phyloP scores from a whole-genome alignment of 2,888 invertebrate genomes.

The Patella ulyssiponensis region DNA sequence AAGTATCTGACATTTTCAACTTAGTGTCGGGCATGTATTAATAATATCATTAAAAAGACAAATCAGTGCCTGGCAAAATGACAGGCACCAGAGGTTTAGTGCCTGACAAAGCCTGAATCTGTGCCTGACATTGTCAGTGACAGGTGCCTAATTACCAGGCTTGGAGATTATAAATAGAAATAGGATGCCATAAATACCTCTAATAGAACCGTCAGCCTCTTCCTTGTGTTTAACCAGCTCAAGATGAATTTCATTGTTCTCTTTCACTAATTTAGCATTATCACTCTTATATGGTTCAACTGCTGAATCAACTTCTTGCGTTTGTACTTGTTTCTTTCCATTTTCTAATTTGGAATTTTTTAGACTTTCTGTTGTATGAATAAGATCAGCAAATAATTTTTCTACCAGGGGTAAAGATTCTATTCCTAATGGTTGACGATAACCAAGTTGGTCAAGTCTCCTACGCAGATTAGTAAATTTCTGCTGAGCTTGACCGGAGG shows the following conservation, averaged over 20 bases:
- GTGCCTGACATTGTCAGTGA: too few species aligned
- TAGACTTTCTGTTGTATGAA: constrained; percentile 89
- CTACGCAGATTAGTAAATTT: constrained; percentile 76
- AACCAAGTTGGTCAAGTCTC: constrained; percentile 87
- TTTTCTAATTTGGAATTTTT: constrained; percentile 83
- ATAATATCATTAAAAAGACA: too few species aligned
- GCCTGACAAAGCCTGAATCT: too few species aligned
- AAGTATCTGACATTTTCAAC: too few species aligned
- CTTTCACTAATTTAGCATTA: constrained; percentile 72
- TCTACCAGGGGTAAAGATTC: constrained; percentile 87
- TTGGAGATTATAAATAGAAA: too few species aligned
- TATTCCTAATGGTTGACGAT: constrained; percentile 81
- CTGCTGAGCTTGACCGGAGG: constrained; percentile 65
- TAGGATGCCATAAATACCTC: constrained; percentile 53
- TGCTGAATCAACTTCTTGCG: constrained; percentile 53
- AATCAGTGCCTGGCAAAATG: too few species aligned
- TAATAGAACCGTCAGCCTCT: constrained; percentile 59
- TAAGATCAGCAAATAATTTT: constrained; percentile 84
- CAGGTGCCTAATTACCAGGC: too few species aligned
- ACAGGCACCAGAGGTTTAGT: too few species aligned
- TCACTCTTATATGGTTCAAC: constrained; percentile 71
- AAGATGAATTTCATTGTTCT: constrained; percentile 71
- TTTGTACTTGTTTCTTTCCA: constrained; percentile 48
- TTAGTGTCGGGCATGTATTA: too few species aligned
- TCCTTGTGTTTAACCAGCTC: constrained; percentile 68